phyloP scores from a whole-genome alignment of 2,797 vertebrate species.

The Gouania willdenowi region DNA sequence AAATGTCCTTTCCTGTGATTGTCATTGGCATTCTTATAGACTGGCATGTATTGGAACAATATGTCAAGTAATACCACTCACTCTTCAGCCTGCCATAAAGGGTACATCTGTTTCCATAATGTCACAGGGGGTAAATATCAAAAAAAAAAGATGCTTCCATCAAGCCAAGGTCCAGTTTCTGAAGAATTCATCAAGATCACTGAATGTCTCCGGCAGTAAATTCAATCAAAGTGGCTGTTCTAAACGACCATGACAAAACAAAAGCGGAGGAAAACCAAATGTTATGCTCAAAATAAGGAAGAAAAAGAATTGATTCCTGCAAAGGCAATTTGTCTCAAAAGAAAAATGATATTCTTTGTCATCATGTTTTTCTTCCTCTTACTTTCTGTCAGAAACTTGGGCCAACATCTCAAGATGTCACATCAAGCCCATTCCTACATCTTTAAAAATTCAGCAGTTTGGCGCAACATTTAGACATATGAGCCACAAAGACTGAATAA shows the following conservation, averaged over 20 bases:
- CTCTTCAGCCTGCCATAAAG: slow-evolving; percentile 54
- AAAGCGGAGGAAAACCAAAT: slow-evolving; percentile 38
- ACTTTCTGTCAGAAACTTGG: slow-evolving; percentile 77
- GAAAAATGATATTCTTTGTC: slow-evolving; percentile 44
- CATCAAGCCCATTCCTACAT: slow-evolving; percentile 69
- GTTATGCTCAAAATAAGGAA: slow-evolving; percentile 39
- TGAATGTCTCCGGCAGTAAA: slow-evolving; percentile 68
- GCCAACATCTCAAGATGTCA: slow-evolving; percentile 73
- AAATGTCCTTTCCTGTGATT: slow-evolving; percentile 72
- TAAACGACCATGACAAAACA: slow-evolving; percentile 65
- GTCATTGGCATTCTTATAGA: slow-evolving; percentile 71
- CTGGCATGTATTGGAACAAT: slow-evolving; percentile 58
- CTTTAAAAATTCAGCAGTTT: slow-evolving; percentile 60
- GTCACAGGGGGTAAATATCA: slow-evolving; percentile 47
- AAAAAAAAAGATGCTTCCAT: slow-evolving; percentile 55
- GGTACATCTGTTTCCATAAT: slow-evolving; percentile 64
- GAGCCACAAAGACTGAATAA: slow-evolving; percentile 39
- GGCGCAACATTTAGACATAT: slow-evolving; percentile 36
- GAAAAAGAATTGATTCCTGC: slow-evolving; percentile 58
- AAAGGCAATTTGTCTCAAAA: slow-evolving; percentile 59
- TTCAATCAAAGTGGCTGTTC: slow-evolving; percentile 61
- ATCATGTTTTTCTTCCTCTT: slow-evolving; percentile 37
- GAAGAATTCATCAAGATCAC: slow-evolving; percentile 70
- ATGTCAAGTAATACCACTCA: slow-evolving; percentile 60
- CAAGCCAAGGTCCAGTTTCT: slow-evolving; percentile 51